These are phyloP conservation scores for Hirundo rustica DNA, from an alignment of 2,797 vertebrate species.

Conservation along the genomic window DNA sequence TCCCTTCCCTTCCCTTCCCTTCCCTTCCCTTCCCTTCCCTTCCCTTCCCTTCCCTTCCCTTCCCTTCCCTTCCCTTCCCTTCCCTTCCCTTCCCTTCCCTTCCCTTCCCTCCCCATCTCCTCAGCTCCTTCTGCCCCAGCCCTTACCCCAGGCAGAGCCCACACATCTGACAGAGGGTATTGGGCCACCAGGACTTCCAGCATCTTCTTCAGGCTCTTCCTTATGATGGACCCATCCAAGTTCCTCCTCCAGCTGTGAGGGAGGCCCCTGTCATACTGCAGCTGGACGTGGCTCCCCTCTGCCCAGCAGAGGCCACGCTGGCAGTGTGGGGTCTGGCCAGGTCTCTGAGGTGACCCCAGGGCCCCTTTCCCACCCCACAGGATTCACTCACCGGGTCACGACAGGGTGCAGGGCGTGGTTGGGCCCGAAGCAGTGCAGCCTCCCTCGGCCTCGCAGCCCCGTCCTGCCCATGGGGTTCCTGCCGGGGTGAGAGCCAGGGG, in stretches of 20 bases:
- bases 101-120: neutral
- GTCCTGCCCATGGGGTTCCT: constrained; percentile 88
- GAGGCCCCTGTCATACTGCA: neutral
- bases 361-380: neutral
- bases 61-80: too few species aligned
- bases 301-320: neutral
- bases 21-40: neutral
- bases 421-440: constrained; percentile 83
- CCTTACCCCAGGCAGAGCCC: constrained; percentile 87
- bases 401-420: constrained; percentile 84
- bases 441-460: constrained; percentile 84
- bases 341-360: neutral
- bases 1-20: neutral
- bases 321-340: neutral
- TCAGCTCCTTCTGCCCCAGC: neutral
- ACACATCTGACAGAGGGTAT: constrained; percentile 61
- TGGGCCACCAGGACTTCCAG: constrained; percentile 86
- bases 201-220: constrained; percentile 75
- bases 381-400: constrained; percentile 82
- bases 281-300: neutral
- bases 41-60: neutral
- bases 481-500: neutral
- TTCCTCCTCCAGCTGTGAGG: constrained; percentile 81
- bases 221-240: constrained; percentile 72
- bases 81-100: too few species aligned